Conservation (phyloP, 2,797 vertebrate species). For the Tapirus indicus region DNA sequence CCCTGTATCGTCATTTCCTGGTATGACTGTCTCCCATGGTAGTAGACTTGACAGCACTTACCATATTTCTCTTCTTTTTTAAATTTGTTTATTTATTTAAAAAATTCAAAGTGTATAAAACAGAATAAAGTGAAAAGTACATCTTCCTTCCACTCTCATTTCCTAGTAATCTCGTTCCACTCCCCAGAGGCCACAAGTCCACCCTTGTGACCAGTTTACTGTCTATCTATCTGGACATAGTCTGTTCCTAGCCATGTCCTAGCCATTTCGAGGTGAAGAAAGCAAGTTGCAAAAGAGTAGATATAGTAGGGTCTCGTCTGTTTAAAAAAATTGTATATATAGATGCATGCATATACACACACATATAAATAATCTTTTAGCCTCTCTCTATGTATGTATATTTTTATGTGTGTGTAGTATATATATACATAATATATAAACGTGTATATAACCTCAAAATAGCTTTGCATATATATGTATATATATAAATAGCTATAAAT, state of each 20-base stretch:
- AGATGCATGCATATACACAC: not conserved
- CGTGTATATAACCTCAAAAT: not conserved
- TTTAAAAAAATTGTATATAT: not conserved
- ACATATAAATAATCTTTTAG: not conserved
- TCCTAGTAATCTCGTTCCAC: not conserved
- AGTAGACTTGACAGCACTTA: not conserved
- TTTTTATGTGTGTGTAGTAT: not conserved
- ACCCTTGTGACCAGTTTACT: not conserved
- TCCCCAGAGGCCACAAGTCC: not conserved
- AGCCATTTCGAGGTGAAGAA: not conserved
- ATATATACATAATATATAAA: not conserved
- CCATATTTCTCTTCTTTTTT: not conserved
- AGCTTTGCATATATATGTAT: not conserved
- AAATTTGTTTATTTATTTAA: constrained; percentile 45
- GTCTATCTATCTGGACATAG: not conserved
- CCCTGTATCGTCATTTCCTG: not conserved
- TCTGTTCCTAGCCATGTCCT: not conserved
- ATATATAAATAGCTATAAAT: not conserved
- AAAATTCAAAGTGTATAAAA: constrained; percentile 36
- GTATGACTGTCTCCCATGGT: not conserved
- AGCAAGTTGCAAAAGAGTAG: not conserved
- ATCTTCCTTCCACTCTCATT: not conserved
- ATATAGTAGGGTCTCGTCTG: not conserved
- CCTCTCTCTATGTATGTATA: not conserved
- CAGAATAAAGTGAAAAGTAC: constrained; percentile 49